Evolutionary conservation across 2,797 vertebrate genomes (phyloP), one percentile per base, ranked within the genome.

Genomic region (Cynopterus sphinx): DNA sequence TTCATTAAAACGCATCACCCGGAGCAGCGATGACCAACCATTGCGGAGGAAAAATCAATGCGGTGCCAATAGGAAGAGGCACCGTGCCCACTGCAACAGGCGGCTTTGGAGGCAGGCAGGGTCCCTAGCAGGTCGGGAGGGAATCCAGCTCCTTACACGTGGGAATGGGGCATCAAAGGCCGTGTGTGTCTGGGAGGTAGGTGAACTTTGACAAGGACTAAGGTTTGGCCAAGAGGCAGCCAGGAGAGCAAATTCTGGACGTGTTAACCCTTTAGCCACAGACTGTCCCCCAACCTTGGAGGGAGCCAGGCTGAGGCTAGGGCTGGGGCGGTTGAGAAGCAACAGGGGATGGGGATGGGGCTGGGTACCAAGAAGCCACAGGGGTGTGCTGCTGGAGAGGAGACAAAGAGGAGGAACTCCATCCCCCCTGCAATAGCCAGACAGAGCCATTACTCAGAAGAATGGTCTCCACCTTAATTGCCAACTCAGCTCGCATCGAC

Each of bases 1-100:
- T 92, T 95, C 87, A 94, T 90, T 98, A 95, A 49, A 73, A 87
- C n/a, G 77, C 55, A 92, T 92, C 79, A 84, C 61, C n/a, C 41
- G 12, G 36, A 87, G 57, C 33, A 57, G n/a, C 19, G 22, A 77
- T 67, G 75, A 93, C 92, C 82, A 73, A 26, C 67, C 26, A 8
- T 22, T 0, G 0, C 8, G 36, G 36, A 90, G n/a, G 49, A 31
- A 84, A 84, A 90, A 94, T 77, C 95, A 63, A 43, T 81, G 31
- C 7, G 0, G 0, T 41, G 53, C 43, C 90, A 73, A 53, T 1
- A 70, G 82, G 53, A 73, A 82, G 51, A 59, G 61, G 70, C 55
- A 36, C 2, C 0, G 2, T 53, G 53, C 59, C 92, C 74, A 61
- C 71, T 43, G 17, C 2, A 5, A n/a, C 2, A 11, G 46, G 75